Conservation (phyloP, 2,113 vertebrate species). For the Gadus macrocephalus region DNA sequence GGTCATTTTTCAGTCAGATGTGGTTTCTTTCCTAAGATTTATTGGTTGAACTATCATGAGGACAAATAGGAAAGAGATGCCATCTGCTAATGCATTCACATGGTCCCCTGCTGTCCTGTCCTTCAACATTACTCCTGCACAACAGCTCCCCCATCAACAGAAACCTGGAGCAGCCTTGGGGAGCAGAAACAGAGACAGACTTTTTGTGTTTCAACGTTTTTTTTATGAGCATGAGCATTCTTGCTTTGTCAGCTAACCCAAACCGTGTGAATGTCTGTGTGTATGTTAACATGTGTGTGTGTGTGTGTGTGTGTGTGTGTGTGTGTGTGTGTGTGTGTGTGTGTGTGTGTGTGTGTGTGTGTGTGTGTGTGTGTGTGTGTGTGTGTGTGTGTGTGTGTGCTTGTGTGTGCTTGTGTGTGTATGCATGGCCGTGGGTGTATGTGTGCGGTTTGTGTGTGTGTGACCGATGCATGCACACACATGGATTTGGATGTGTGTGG, state of each 20-base stretch:
- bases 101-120: constrained; percentile 9
- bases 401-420: too few relatives aligned
- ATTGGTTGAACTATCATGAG: constrained; percentile 27
- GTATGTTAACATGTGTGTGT: constrained; percentile 4
- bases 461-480: too few relatives aligned
- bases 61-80: constrained; percentile 20
- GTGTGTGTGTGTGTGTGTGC: neutral
- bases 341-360: too few relatives aligned
- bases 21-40: constrained; percentile 20
- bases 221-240: constrained; percentile 31
- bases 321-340: neutral
- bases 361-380: too few relatives aligned
- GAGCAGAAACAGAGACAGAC: neutral
- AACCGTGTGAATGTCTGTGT: neutral
- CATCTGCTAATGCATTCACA: constrained; percentile 46
- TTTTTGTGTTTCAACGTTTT: constrained; percentile 3
- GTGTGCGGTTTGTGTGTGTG: too few relatives aligned
- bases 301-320: too few relatives aligned
- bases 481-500: too few relatives aligned
- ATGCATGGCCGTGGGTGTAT: too few relatives aligned
- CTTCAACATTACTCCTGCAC: constrained; percentile 5
- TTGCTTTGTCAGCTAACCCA: constrained; percentile 43
- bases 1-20: constrained; percentile 10
- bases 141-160: constrained; percentile 11
- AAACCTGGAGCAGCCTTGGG: neutral